These are phyloP conservation scores for Emydocephalus ijimae DNA, from an alignment of 2,113 vertebrate genomes.

Conservation along the genomic window DNA sequence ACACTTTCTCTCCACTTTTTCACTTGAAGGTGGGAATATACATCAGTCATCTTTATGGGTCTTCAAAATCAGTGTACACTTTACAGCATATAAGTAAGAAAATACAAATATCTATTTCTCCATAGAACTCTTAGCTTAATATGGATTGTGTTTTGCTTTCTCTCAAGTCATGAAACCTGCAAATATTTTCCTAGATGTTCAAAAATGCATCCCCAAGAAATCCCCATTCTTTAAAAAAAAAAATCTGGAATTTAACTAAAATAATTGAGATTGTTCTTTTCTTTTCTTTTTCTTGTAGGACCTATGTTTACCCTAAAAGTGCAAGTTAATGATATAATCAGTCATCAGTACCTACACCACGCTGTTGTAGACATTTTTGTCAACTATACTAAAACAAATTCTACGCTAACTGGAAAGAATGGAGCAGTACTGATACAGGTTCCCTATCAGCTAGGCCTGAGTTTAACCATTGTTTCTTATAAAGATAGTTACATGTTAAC, in stretches of 20 bases:
- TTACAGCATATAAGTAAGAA: neutral
- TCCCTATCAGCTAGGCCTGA: slow-evolving; percentile 74
- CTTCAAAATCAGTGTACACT: neutral
- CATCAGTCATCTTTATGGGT: neutral
- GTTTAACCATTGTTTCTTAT: slow-evolving; percentile 81
- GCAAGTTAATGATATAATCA: slow-evolving; percentile 85
- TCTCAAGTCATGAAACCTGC: neutral
- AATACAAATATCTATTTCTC: neutral
- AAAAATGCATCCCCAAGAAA: neutral
- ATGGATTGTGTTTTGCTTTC: neutral
- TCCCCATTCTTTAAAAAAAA: neutral
- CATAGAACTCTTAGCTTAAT: neutral
- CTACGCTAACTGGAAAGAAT: slow-evolving; percentile 68
- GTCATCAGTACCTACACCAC: slow-evolving; percentile 78
- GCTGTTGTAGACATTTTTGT: slow-evolving; percentile 83
- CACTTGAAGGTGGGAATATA: neutral
- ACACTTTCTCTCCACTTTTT: neutral
- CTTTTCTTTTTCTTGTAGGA: slow-evolving; percentile 61
- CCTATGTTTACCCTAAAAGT: slow-evolving; percentile 83
- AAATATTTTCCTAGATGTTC: neutral
- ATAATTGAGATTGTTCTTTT: neutral
- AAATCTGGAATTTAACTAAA: neutral
- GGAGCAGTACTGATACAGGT: slow-evolving; percentile 84
- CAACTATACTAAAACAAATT: slow-evolving; percentile 82
- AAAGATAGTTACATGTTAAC: slow-evolving; percentile 86